Conservation (phyloP, 2,797 vertebrate genomes). For the Eulemur albifrons region DNA sequence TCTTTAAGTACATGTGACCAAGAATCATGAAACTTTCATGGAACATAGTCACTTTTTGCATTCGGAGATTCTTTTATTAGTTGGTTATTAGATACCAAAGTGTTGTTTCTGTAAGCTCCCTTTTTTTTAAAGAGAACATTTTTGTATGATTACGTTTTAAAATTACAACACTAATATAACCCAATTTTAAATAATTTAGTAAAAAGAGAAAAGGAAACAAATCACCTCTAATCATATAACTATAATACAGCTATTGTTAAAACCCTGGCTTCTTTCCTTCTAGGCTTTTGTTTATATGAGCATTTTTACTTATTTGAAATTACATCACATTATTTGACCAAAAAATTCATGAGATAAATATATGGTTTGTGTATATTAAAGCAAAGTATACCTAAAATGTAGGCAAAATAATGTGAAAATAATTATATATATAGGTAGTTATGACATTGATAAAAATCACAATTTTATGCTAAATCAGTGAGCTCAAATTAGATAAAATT, state of each 20-base stretch:
- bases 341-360: slow-evolving; percentile 4
- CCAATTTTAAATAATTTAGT: slow-evolving; percentile 16
- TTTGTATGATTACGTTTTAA: slow-evolving; percentile 19
- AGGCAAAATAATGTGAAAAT: background rate
- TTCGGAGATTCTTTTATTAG: slow-evolving; percentile 21
- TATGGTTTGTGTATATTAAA: background rate
- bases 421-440: background rate
- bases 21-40: background rate
- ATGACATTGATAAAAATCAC: background rate
- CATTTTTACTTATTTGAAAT: background rate
- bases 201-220: background rate
- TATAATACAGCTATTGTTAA: background rate
- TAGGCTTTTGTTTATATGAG: background rate
- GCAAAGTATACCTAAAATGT: background rate
- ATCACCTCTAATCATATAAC: background rate
- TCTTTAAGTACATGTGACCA: slow-evolving; percentile 9
- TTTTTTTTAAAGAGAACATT: background rate
- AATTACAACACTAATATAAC: background rate
- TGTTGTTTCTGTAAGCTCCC: background rate
- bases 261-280: background rate
- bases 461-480: background rate
- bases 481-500: background rate
- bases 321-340: background rate
- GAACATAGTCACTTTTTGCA: background rate
- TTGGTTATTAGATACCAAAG: slow-evolving; percentile 1